These are phyloP conservation scores for Micrasema minimum DNA, from an alignment of 1,140 invertebrate species.

Conservation along the genomic window DNA sequence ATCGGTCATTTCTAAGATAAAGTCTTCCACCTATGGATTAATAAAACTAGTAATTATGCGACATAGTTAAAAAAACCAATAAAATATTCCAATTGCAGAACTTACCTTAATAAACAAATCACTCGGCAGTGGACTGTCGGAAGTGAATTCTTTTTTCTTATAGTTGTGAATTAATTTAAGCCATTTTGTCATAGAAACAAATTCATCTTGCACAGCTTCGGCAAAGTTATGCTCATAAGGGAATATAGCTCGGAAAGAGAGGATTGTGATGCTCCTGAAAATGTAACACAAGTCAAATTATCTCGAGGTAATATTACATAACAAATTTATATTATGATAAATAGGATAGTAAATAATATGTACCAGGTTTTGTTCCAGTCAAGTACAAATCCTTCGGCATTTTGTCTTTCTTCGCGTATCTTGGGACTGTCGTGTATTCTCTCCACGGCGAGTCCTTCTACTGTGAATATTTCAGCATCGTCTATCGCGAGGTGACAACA, in stretches of 20 bases:
- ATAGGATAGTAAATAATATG: neutral
- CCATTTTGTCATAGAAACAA: constrained; percentile 93
- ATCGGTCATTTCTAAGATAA: constrained; percentile 92
- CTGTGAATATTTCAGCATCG: constrained; percentile 77
- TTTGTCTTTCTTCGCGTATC: constrained; percentile 74
- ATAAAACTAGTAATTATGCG: constrained; percentile 46
- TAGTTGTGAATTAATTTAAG: constrained; percentile 82
- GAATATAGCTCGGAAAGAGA: constrained; percentile 81
- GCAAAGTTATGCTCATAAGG: constrained; percentile 95
- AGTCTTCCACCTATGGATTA: constrained; percentile 75
- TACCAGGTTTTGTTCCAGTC: constrained; percentile 80
- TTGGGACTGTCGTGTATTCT: constrained; percentile 70
- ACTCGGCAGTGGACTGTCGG: constrained; percentile 77
- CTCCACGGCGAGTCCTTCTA: constrained; percentile 76
- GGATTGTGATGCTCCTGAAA: constrained; percentile 71
- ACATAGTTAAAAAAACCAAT: constrained; percentile 17
- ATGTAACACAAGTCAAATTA: neutral
- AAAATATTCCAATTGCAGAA: neutral
- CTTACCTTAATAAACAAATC: constrained; percentile 88
- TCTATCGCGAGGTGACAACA: constrained; percentile 74
- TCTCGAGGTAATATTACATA: neutral
- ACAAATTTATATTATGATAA: constrained; percentile 1
- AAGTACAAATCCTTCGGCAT: constrained; percentile 76
- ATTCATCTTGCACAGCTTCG: constrained; percentile 91
- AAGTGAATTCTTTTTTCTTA: constrained; percentile 75